Conservation (phyloP, 2,888 invertebrate species). For the Agapostemon virescens region DNA sequence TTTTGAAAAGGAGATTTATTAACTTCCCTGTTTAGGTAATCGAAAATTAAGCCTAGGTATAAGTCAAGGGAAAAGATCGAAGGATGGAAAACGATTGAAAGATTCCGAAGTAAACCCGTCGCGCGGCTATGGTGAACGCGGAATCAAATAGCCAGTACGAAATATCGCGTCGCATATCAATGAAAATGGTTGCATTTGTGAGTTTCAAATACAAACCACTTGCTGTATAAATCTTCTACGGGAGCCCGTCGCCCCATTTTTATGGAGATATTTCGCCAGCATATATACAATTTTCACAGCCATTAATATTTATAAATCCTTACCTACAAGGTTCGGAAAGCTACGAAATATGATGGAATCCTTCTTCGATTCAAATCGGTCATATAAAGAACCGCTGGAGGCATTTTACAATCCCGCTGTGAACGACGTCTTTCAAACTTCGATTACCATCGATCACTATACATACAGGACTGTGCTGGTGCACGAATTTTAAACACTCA, state of each 20-base stretch:
- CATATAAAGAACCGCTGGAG: slow-evolving; percentile 5
- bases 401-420: not conserved
- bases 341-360: slow-evolving; percentile 29
- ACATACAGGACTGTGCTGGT: not conserved
- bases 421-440: not conserved
- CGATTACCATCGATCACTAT: slow-evolving; percentile 6
- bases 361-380: slow-evolving; percentile 35
- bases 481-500: not conserved
- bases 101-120: slow-evolving; percentile 13
- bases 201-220: slow-evolving; percentile 47
- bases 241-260: slow-evolving; percentile 32
- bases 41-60: not conserved
- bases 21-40: too few species aligned
- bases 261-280: slow-evolving; percentile 38
- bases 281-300: slow-evolving; percentile 39
- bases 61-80: not conserved
- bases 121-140: slow-evolving; percentile 4
- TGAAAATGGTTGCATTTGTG: slow-evolving; percentile 43
- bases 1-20: too few species aligned
- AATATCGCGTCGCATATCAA: slow-evolving; percentile 52
- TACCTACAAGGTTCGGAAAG: slow-evolving; percentile 5
- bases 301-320: slow-evolving; percentile 56
- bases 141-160: slow-evolving; percentile 34
- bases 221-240: slow-evolving; percentile 44
- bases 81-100: slow-evolving; percentile 19